phyloP scores from a whole-genome alignment of 2,113 vertebrate genomes.

The Lipotes vexillifer region DNA sequence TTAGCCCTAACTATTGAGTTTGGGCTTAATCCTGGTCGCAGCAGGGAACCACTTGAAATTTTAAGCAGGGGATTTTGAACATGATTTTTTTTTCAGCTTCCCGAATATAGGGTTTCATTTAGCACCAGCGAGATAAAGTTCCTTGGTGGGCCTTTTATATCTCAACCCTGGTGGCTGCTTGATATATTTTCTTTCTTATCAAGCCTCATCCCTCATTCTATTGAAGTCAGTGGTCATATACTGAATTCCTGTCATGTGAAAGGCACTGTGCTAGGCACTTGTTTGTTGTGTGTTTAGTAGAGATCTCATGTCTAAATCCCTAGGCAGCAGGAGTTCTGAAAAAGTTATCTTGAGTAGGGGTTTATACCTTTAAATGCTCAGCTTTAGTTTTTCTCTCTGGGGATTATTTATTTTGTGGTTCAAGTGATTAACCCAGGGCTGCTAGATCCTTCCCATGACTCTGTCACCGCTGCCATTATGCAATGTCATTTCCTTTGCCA shows the following conservation, averaged over 20 bases:
- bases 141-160: neutral
- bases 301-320: neutral
- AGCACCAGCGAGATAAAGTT: neutral
- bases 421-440: neutral
- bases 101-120: slow-evolving; percentile 25
- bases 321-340: neutral
- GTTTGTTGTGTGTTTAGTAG: neutral
- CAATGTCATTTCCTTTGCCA: slow-evolving; percentile 5
- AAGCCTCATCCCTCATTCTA: neutral
- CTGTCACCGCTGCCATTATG: neutral
- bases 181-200: neutral
- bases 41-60: neutral
- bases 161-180: neutral
- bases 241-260: neutral
- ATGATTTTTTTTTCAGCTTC: slow-evolving; percentile 20
- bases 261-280: neutral
- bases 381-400: neutral
- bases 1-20: neutral
- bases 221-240: neutral
- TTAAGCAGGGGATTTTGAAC: slow-evolving; percentile 29
- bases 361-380: neutral
- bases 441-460: neutral
- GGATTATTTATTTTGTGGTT: neutral
- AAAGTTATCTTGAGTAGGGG: neutral
- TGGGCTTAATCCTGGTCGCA: slow-evolving; percentile 24